Base-by-base conservation (phyloP, 1,140 invertebrate species). In the Sitobion miscanthi region DNA sequence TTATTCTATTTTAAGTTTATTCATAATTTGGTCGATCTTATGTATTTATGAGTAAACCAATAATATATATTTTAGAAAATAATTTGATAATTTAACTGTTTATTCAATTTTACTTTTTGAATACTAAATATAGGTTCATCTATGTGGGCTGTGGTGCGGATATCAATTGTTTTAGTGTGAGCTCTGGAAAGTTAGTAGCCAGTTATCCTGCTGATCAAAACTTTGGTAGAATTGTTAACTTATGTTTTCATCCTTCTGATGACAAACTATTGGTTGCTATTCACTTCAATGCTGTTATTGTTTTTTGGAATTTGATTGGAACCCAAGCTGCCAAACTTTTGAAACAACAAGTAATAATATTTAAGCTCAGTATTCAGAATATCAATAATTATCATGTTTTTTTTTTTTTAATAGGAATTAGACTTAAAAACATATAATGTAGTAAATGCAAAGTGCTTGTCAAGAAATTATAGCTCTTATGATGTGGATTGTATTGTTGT, bases 131-230 rank as follows among this genome's bases (percentile, higher is more conserved):
- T 94, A 97, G 96, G 95, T 95, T 95, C 94, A 94, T 97, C 20
- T 96, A 96, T 94, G 95, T 97, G 92, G 94, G 96, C 21, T 96
- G 95, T 95, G 96, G 96, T 42, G 95, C 96, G 82, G 94, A 95
- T 49, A 95, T 97, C 83, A 95, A 96, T 93, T 95, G 96, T n/a
- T 97, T 96, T 93, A 96, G 95, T 94, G 95, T 95, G 0, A 95
- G 95, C 94, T 96, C 96, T 8, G 96, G 95, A 45, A 96, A 96
- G 94, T 95, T 96, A 94, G 95, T 95, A 77, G 94, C 95, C 17
- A 96, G 35, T 94, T 96, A 21, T 95, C 95, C 94, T 95, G 95
- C 30, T 94, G 95, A 90, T 95, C 95, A 94, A 52, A 91, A 62
- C 21, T 91, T 94, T 95, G 92, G 96, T 96, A 95, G 94, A 94